Evolutionary conservation across 2,797 vertebrate genomes (phyloP), one percentile per base, ranked within the genome.

Genomic region (Sebastiscus albofasciatus): DNA sequence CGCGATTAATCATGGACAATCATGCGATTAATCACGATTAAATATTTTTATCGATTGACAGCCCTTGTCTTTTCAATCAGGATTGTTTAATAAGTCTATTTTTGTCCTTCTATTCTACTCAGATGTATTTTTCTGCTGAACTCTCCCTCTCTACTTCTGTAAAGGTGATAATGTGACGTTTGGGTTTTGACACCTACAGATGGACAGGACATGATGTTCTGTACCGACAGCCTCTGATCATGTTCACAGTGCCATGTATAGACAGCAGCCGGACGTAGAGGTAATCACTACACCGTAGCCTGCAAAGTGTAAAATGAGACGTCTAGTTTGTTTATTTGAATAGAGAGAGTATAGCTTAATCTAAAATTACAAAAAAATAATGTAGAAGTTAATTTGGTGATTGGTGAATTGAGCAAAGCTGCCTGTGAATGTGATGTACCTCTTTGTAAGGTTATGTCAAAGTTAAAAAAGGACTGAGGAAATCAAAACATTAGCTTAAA

Each of bases 201-300:
- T 56, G 24, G 20, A 67, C 46, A 34, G 62, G n/a, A 77, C 76
- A 62, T 10, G 76, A 60, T 77, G 69, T 84, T 72, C 68, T 76
- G 54, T 4, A 29, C 33, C 0, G 20, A 34, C 60, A 58, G 55
- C 76, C 68, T 81, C 61, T 79, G 68, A 27, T 79, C 72, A 68
- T 69, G 52, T 72, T 69, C 26, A 66, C 59, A 2, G 61, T 52
- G 60, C 49, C 72, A 66, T 59, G 69, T 76, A 65, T 33, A 74
- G 65, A 71, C 24, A 20, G 59, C 33, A 49, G 58, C 20, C 0
- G 14, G 14, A 22, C 49, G 7, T 18, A 4, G 3, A 67, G 34
- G 55, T 6, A n/a, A 33, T 60, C 36, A 49, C 39, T 3, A 9
- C 18, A 58, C 5, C 6, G 24, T 24, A 54, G 49, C 49, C n/a